These are phyloP conservation scores for Epirrhoe alternata DNA, from an alignment of 2,888 invertebrate species.

Conservation along the genomic window DNA sequence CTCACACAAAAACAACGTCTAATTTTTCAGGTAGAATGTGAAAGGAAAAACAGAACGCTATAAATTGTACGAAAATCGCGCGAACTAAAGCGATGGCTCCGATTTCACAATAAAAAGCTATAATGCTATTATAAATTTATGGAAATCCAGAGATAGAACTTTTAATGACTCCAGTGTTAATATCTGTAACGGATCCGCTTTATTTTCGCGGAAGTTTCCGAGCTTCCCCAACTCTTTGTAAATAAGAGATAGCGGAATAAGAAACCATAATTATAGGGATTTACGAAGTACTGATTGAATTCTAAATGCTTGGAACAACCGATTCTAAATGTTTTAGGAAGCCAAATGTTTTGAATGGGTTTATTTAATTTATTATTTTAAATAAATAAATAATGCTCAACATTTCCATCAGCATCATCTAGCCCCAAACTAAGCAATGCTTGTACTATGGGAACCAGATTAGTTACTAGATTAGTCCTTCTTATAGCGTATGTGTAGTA, in stretches of 20 bases:
- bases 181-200: constrained; percentile 53
- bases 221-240: constrained; percentile 44
- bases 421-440: no score
- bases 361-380: no score
- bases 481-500: no score
- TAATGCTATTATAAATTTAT: constrained; percentile 44
- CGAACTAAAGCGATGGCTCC: background rate
- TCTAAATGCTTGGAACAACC: background rate
- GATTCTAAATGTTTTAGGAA: background rate
- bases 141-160: constrained; percentile 51
- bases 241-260: constrained; percentile 42
- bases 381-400: no score
- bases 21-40: no score
- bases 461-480: no score
- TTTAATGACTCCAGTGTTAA: constrained; percentile 59
- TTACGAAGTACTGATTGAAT: constrained; percentile 14
- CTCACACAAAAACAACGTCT: background rate
- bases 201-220: constrained; percentile 51
- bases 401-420: no score
- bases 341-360: background rate
- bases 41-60: background rate
- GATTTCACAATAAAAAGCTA: background rate
- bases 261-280: constrained; percentile 22
- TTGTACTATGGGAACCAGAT: no score
- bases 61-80: background rate